Base-by-base conservation (phyloP, 2,797 vertebrate species). In the Pseudomugil gertrudae region DNA sequence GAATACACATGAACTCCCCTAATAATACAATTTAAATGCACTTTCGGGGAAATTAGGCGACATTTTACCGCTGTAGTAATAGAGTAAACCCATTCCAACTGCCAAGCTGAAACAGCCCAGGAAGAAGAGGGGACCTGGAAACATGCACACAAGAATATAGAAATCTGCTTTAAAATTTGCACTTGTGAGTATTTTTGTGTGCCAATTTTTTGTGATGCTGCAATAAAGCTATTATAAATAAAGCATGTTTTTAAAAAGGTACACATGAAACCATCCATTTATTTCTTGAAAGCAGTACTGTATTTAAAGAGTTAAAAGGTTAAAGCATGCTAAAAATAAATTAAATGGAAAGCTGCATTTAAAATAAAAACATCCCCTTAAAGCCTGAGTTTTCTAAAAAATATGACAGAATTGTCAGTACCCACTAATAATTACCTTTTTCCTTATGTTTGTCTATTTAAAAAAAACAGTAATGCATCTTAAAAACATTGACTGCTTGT, bases 51-150 rank as follows among this genome's bases (percentile, higher is more conserved):
- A 63, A 45, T 9, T 24, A 9, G n/a, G 54, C 29, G 53, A 32
- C 15, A 50, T 61, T 88, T 86, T 69, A 94, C 94, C 94, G n/a
- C 90, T 86, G 57, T 89, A 91, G 78, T 95, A 95, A 81, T 95
- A 94, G 5, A 94, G 75, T 62, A 95, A 63, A 36, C 94, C 92
- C 69, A 90, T 80, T 67, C 92, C 94, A 14, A 92, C 81, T 1
- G 89, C 92, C n/a, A 91, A 52, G 38, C 92, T 77, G 66, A 95
- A 95, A 76, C 93, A 94, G 56, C 93, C 90, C 33, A 95, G 56
- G 55, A 93, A 95, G 80, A 94, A 95, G 33, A 89, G 11, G 0
- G 94, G 92, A 66, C 90, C 94, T 95, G 77, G 2, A 75, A 58
- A 56, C 17, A 65, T 15, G 24, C 19, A 57, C 19, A 38, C 1